Percentiles rank a stretch among this genome's conserved stretches.
phyloP scores from a whole-genome alignment of 1,140 invertebrate genomes.

The Mesaphorura yosii region DNA sequence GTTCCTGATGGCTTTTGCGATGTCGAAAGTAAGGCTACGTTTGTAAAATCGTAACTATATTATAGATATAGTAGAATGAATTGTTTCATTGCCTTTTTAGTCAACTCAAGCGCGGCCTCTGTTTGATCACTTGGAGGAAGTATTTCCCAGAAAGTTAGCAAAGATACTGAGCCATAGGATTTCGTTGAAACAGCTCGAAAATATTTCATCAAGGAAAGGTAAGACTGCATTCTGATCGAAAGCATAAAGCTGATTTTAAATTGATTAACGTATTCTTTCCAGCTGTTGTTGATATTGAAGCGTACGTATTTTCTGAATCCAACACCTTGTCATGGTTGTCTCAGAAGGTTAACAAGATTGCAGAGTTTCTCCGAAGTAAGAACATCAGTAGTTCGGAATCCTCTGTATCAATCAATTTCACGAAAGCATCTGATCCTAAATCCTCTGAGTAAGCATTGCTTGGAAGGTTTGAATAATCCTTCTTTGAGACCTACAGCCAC shows the following conservation, averaged over 20 bases:
- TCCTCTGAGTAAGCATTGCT: too few species aligned
- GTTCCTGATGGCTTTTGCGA: constrained; percentile 23
- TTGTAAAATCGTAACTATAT: background rate
- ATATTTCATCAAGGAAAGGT: constrained; percentile 25
- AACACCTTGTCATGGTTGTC: constrained; percentile 25
- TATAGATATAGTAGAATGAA: too few species aligned
- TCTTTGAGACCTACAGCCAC: too few species aligned
- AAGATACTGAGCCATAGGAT: constrained; percentile 14
- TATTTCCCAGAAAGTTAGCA: constrained; percentile 4
- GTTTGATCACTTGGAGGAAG: constrained; percentile 25
- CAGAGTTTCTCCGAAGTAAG: constrained; percentile 10
- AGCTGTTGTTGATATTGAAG: constrained; percentile 24
- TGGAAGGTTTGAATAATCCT: too few species aligned
- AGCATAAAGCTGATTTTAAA: background rate
- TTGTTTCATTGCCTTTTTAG: constrained; percentile 3
- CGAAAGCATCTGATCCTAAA: constrained; percentile 6
- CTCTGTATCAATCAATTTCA: constrained; percentile 28
- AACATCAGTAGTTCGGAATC: constrained; percentile 17
- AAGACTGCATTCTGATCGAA: background rate
- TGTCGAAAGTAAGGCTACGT: constrained; percentile 11
- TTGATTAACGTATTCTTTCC: background rate
- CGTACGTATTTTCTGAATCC: constrained; percentile 28
- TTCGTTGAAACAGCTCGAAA: constrained; percentile 21
- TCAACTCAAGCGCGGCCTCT: constrained; percentile 19
- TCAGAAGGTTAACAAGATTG: constrained; percentile 20